Conservation (phyloP, 2,113 vertebrate genomes). For the Xenopus laevis region DNA sequence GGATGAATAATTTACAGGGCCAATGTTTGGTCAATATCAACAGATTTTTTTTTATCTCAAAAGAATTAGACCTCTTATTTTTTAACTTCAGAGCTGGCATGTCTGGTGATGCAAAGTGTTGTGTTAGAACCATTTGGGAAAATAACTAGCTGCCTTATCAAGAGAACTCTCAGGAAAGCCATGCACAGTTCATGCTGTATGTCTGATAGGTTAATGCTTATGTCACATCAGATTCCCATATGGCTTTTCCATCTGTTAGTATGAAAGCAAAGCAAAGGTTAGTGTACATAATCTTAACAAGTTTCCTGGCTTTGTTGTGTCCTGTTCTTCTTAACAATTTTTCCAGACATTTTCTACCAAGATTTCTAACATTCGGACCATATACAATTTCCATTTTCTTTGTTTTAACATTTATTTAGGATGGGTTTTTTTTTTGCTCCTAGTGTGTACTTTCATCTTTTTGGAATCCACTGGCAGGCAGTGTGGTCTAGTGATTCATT, state of each 20-base stretch:
- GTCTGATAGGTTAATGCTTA: conserved; percentile 39
- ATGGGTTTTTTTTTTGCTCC: background rate
- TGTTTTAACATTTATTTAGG: background rate
- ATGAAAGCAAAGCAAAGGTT: conserved; percentile 7
- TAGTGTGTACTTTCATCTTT: background rate
- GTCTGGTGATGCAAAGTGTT: too few species aligned
- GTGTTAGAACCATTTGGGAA: too few species aligned
- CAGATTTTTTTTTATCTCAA: too few species aligned
- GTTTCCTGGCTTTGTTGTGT: background rate
- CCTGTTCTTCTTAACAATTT: background rate
- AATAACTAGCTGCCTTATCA: too few species aligned
- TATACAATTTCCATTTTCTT: background rate
- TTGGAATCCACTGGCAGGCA: background rate
- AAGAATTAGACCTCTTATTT: too few species aligned
- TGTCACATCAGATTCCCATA: conserved; percentile 37
- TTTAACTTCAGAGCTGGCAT: too few species aligned
- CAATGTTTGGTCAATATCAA: too few species aligned
- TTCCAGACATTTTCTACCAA: conserved; percentile 44
- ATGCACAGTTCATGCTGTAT: too few species aligned
- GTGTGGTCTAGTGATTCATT: background rate
- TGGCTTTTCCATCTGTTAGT: conserved; percentile 4
- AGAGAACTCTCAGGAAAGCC: too few species aligned
- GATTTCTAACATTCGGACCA: background rate
- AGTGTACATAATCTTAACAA: background rate
- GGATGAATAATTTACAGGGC: too few species aligned